Percentiles rank a stretch among this genome's conserved stretches.
Conservation (phyloP, 2,113 vertebrate species). For the Heliornis fulica region DNA sequence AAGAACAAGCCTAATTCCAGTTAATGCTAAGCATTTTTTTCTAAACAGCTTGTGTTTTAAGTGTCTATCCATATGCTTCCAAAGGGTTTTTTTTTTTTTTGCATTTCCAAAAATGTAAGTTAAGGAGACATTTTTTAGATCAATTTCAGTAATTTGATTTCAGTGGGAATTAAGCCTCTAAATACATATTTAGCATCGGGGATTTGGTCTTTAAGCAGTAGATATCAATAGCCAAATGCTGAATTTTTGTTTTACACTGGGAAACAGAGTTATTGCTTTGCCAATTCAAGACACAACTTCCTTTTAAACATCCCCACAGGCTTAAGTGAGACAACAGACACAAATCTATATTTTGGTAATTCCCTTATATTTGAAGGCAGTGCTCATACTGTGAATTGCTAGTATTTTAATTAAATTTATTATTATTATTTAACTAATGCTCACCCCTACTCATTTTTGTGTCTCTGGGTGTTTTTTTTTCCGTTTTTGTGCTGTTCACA, state of each 20-base stretch:
- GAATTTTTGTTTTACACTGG: not conserved
- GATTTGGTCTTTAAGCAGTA: not conserved
- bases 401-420: not conserved
- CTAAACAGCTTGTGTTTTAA: not conserved
- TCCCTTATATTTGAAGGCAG: not conserved
- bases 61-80: not conserved
- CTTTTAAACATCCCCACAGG: not conserved
- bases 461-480: conserved; percentile 15
- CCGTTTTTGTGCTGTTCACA: not conserved
- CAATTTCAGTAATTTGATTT: not conserved
- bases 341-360: not conserved
- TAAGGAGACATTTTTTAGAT: not conserved
- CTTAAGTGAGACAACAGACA: not conserved
- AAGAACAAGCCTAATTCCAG: not conserved
- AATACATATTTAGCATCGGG: not conserved
- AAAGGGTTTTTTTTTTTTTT: not conserved
- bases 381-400: not conserved
- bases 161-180: not conserved
- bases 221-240: not conserved
- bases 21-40: not conserved
- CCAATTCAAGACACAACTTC: not conserved
- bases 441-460: not conserved
- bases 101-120: not conserved
- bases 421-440: not conserved
- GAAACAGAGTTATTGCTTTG: not conserved